Evolutionary conservation across 2,797 vertebrate genomes (phyloP), one percentile per base, ranked within the genome.

Genomic region (Denticeps clupeoides): DNA sequence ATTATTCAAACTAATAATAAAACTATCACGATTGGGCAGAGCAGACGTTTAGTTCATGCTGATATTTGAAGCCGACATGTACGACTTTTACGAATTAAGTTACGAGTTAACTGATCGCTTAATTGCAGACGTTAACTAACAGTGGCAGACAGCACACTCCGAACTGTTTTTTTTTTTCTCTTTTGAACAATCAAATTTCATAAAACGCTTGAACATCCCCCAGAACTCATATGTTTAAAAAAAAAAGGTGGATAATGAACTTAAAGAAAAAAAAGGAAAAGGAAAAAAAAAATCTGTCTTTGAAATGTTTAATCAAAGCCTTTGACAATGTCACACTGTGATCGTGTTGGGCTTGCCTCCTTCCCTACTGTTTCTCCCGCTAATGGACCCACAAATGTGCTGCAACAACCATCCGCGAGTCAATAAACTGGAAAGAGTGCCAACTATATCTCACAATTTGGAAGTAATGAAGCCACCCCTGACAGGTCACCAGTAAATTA

Each of bases 401-500:
- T 63, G 55, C 3, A 49, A 70, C 21, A 63, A 55, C 38, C 59
- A 45, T 56, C 41, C 29, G 60, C 67, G 58, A 60, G 72, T 72
- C 65, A 72, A 69, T 68, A 77, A 71, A 63, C 71, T 69, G 73
- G 64, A 66, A 69, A 68, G 68, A 52, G 62, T 60, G 70, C 70
- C 74, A 79, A 77, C 66, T 63, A 68, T 69, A 75, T 70, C 62
- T 65, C 70, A 77, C 65, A 62, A 69, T 78, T 77, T 76, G 75
- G 73, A 73, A 77, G 80, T 72, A 80, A 78, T 74, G 71, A 73
- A 73, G 62, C 65, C 48, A 69, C 69, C 75, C 67, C 70, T 79
- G 77, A 78, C 75, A 77, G 68, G 55, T 58, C 65, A 64, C 56
- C 60, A 53, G 68, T 61, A 68, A 77, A 79, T 64, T 59, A 70